Conservation (phyloP, 2,113 vertebrate species). For the Aplodontia rufa region DNA sequence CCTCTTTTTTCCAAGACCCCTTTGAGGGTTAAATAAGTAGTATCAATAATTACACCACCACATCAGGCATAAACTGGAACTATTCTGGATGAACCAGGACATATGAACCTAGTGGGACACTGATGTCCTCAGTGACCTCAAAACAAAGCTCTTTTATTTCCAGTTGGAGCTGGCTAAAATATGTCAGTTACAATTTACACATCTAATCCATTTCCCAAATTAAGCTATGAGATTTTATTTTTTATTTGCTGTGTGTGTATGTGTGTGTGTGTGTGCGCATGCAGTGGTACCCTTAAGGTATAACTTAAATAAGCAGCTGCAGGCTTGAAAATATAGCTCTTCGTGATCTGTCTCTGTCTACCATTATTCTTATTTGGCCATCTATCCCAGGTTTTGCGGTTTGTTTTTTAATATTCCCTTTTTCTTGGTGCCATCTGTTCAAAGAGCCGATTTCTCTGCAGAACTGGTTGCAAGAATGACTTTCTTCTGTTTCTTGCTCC, state of each 20-base stretch:
- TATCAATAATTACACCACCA: background rate
- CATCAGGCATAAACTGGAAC: background rate
- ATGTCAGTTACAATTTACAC: background rate
- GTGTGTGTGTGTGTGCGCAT: background rate
- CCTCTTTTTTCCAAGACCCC: background rate
- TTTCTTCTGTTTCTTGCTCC: background rate
- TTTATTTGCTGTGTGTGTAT: background rate
- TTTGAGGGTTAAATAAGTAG: background rate
- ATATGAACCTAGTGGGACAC: background rate
- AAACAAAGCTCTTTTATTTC: slow-evolving; percentile 37
- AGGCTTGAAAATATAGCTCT: background rate
- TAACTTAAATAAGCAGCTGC: background rate
- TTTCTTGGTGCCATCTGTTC: background rate
- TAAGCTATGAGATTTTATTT: background rate
- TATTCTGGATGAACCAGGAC: background rate
- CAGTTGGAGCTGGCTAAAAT: background rate
- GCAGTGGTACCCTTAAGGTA: slow-evolving; percentile 10
- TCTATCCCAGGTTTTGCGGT: background rate
- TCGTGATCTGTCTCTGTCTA: background rate
- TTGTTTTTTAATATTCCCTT: background rate
- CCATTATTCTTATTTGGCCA: background rate
- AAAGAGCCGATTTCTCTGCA: background rate
- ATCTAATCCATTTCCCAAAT: background rate
- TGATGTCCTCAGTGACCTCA: background rate
- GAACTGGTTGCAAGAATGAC: background rate